These are phyloP conservation scores for Centropus bengalensis DNA, from an alignment of 2,113 vertebrate genomes.

Conservation along the genomic window DNA sequence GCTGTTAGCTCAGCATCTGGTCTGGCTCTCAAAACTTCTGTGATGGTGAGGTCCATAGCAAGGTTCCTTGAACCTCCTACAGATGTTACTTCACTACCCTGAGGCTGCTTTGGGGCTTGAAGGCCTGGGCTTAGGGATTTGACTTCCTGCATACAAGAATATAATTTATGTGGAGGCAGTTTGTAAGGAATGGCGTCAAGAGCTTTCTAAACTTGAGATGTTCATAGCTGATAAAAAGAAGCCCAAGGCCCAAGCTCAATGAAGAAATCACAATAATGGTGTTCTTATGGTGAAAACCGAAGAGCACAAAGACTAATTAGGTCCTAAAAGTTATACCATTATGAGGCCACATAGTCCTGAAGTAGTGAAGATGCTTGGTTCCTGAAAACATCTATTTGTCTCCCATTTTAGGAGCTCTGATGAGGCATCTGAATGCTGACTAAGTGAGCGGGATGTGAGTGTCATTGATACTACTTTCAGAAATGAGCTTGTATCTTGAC, in stretches of 20 bases:
- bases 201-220: background rate
- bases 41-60: fast-evolving
- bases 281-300: background rate
- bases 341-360: background rate
- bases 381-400: background rate
- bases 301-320: background rate
- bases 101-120: background rate
- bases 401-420: background rate
- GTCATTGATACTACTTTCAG: background rate
- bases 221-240: background rate
- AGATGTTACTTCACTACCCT: background rate
- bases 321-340: background rate
- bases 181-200: background rate
- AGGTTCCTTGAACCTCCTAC: background rate
- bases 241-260: background rate
- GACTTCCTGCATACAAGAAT: background rate
- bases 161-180: background rate
- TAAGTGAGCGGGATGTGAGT: background rate
- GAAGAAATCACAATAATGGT: background rate
- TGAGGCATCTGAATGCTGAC: background rate
- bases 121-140: background rate
- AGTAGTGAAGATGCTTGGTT: background rate
- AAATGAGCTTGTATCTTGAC: background rate
- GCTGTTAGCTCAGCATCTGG: background rate
- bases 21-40: background rate